phyloP scores from a whole-genome alignment of 2,113 vertebrate genomes.

The Accipiter virgatus region DNA sequence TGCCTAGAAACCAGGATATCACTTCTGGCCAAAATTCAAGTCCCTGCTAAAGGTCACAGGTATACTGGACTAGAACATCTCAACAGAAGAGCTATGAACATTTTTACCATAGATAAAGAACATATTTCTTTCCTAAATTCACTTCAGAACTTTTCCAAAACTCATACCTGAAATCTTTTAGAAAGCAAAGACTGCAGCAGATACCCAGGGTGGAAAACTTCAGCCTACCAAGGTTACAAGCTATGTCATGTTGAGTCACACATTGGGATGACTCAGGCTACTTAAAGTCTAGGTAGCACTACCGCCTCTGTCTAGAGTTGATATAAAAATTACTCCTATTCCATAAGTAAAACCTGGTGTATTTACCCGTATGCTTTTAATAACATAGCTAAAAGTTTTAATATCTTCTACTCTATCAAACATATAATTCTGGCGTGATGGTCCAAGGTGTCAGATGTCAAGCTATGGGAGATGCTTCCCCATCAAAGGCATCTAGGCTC shows the following conservation, averaged over 20 bases:
- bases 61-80: not conserved
- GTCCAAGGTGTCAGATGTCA: not conserved
- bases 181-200: not conserved
- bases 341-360: accelerated
- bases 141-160: not conserved
- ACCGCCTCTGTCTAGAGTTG: not conserved
- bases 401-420: not conserved
- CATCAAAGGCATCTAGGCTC: not conserved
- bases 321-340: not conserved
- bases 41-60: not conserved
- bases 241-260: not conserved
- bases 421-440: not conserved
- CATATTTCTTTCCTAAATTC: not conserved
- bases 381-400: not conserved
- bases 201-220: not conserved
- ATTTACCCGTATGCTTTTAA: not conserved
- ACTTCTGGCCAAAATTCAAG: not conserved
- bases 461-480: not conserved
- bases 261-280: accelerated
- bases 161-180: not conserved
- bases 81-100: not conserved
- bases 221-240: not conserved
- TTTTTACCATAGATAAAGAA: not conserved
- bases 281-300: not conserved
- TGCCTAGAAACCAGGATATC: not conserved